phyloP scores from a whole-genome alignment of 1,140 invertebrate species.

The Zaprionus tsacasi region DNA sequence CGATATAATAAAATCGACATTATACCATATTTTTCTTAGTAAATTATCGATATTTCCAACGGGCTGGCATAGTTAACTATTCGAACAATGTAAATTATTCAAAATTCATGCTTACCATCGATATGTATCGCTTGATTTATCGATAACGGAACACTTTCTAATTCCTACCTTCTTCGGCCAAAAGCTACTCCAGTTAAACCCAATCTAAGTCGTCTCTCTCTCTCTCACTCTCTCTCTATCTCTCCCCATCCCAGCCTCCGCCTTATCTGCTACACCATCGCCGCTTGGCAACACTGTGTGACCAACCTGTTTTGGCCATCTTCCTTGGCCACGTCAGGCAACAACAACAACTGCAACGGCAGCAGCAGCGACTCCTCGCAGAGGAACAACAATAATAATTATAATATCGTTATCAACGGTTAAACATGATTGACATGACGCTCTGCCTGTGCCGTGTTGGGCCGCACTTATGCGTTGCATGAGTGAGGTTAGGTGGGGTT shows the following conservation, averaged over 20 bases:
- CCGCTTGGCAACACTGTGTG: background rate
- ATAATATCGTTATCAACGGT: slow-evolving; percentile 34
- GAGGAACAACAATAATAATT: slow-evolving; percentile 20
- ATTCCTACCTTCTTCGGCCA: background rate
- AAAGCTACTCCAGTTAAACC: background rate
- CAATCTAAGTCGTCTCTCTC: background rate
- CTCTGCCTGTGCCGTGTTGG: slow-evolving; percentile 13
- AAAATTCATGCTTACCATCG: background rate
- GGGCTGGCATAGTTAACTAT: too few species aligned
- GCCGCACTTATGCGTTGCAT: background rate
- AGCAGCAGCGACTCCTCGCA: background rate
- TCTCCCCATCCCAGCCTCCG: background rate
- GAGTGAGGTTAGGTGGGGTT: too few species aligned
- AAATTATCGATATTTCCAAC: background rate
- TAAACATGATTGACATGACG: slow-evolving; percentile 33
- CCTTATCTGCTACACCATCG: background rate
- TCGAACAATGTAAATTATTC: too few species aligned
- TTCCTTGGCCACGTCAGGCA: background rate
- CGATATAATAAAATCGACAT: background rate
- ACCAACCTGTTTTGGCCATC: slow-evolving; percentile 1
- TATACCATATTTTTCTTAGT: too few species aligned
- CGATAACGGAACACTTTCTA: background rate
- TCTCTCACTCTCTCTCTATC: too few species aligned
- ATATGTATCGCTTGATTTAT: background rate
- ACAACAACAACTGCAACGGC: slow-evolving; percentile 4